Evolutionary conservation across 2,113 vertebrate genomes (phyloP).

Genomic region (Coryphaenoides rupestris): DNA sequence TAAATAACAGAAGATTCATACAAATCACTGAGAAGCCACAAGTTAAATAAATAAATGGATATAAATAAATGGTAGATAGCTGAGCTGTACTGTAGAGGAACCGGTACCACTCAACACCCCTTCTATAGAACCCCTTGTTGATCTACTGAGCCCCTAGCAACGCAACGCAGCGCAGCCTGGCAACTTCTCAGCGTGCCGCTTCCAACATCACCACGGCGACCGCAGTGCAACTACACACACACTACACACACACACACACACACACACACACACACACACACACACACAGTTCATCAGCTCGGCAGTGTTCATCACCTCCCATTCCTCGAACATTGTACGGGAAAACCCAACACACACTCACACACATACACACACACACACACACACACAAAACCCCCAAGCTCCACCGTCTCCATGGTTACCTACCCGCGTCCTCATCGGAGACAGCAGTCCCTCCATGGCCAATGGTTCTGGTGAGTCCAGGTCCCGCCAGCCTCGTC

Average conservation of each 20-base stretch:
- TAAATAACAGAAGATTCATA: too few relatives aligned
- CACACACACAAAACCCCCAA: neutral
- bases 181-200: conserved; percentile 47
- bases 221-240: conserved; percentile 13
- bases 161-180: conserved; percentile 53
- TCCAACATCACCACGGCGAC: conserved; percentile 49
- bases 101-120: conserved; percentile 62
- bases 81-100: conserved; percentile 47
- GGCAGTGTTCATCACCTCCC: conserved; percentile 1
- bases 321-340: conserved; percentile 4
- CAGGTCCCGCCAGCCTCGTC: conserved; percentile 41
- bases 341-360: neutral
- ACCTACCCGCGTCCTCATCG: conserved; percentile 77
- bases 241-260: too few relatives aligned
- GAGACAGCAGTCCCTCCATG: conserved; percentile 78
- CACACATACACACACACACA: too few relatives aligned
- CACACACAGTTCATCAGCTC: conserved; percentile 26
- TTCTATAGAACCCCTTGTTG: conserved; percentile 41
- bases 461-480: conserved; percentile 58
- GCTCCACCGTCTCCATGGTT: conserved; percentile 46
- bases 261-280: too few relatives aligned
- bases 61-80: conserved; percentile 45
- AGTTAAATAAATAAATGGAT: too few relatives aligned
- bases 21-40: too few relatives aligned
- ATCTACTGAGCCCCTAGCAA: conserved; percentile 51